Percentiles rank a stretch among this genome's conserved stretches.
Conservation (phyloP, 1,140 invertebrate species). For the Pentalonia nigronervosa region DNA sequence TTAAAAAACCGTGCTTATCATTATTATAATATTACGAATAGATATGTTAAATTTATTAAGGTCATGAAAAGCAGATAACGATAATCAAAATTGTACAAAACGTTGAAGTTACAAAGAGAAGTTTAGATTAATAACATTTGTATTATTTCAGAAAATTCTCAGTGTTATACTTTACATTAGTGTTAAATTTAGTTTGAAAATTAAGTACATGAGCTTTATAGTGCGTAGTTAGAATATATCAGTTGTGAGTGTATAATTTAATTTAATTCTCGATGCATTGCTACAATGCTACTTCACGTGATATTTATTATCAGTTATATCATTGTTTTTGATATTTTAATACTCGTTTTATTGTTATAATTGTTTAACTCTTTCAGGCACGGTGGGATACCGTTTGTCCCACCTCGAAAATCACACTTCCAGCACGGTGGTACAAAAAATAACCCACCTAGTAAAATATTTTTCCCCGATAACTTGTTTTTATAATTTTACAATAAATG, state of each 20-base stretch:
- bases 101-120: not conserved
- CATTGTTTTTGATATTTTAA: not conserved
- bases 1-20: not conserved
- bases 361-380: no score
- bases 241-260: not conserved
- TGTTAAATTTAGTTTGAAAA: slow-evolving; percentile 17
- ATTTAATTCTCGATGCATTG: not conserved
- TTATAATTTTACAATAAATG: no score
- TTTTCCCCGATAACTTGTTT: no score
- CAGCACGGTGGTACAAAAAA: no score
- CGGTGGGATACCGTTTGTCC: no score
- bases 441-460: no score
- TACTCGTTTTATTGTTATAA: not conserved
- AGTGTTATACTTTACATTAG: not conserved
- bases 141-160: not conserved
- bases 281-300: not conserved
- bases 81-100: not conserved
- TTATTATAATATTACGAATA: not conserved
- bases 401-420: no score
- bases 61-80: not conserved
- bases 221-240: not conserved
- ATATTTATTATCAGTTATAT: not conserved
- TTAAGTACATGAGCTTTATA: not conserved
- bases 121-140: slow-evolving; percentile 7
- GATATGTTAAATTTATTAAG: not conserved